phyloP scores from a whole-genome alignment of 2,888 invertebrate species.

The Parapristionchus giblindavisi region DNA sequence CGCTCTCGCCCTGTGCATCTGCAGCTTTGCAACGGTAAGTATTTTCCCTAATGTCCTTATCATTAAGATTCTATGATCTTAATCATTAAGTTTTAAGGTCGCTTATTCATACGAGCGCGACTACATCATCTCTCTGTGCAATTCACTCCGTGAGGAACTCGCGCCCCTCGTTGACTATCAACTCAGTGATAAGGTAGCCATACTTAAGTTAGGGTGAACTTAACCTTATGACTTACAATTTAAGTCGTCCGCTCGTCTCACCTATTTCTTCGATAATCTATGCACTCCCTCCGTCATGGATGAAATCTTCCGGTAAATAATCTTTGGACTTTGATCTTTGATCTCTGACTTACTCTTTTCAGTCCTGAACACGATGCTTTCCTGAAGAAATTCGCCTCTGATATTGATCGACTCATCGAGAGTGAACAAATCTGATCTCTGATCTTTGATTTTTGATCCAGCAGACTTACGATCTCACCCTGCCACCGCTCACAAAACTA shows the following conservation, averaged over 20 bases:
- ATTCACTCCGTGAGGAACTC: slow-evolving; percentile 13
- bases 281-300: slow-evolving; percentile 32
- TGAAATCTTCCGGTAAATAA: slow-evolving; percentile 22
- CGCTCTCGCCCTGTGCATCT: slow-evolving; percentile 30
- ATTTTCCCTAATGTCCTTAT: no score
- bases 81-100: slow-evolving; percentile 8
- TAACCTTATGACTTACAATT: background rate
- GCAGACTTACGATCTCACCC: no score
- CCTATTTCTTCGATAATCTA: slow-evolving; percentile 30
- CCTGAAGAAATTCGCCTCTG: slow-evolving; percentile 32
- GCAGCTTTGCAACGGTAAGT: slow-evolving; percentile 32
- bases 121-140: slow-evolving; percentile 11
- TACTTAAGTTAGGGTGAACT: background rate
- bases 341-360: no score
- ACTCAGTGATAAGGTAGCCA: slow-evolving; percentile 24
- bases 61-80: no score
- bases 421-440: no score
- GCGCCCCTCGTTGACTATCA: slow-evolving; percentile 36
- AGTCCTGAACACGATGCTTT: slow-evolving; percentile 28
- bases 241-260: slow-evolving; percentile 35
- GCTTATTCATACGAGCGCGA: slow-evolving; percentile 36
- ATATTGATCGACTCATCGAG: slow-evolving; percentile 34
- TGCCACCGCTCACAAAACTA: no score
- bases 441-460: no score
- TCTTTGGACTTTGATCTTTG: slow-evolving; percentile 7